Evolutionary conservation across 2,888 invertebrate species (phyloP), one percentile per base, ranked within the genome.

Genomic region (Cephonodes hylas): DNA sequence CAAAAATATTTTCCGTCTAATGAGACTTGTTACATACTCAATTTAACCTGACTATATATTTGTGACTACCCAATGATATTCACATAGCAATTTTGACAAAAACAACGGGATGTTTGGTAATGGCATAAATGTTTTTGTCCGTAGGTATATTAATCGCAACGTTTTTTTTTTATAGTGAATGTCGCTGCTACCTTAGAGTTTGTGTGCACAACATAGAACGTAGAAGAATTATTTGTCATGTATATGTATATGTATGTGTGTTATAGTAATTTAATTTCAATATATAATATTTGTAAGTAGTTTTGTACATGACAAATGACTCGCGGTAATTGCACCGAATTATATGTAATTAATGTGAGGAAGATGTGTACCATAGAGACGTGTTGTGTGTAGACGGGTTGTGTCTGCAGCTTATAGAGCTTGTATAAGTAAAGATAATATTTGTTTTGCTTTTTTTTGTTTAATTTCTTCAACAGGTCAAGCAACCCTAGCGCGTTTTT

Each of bases 381-480:
- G 71, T 80, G 75, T 81, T 79, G 81, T 82, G 80, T 76, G 65
- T 75, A 81, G 79, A 79, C 74, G 79, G 86, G 84, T 27, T 84
- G 85, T 83, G 84, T 84, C 84, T 78, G 83, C 81, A 75, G 80
- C 79, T 79, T 82, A 74, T 66, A 76, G 71, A 80, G 90, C 91
- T 90, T 90, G 86, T 86, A 81, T 73, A 83, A 78, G 79, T 81
- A 79, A 78, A 77, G 74, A 83, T 79, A 76, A 84, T 83, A 78
- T 84, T 83, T 85, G 81, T 83, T 81, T 86, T 89, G 86, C 85
- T 87, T 85, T 88, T 91, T 70, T 90, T 89, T 89, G 88, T 89
- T 89, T 89, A 88, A 93, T 94, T 94, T 95, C 92, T 95, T 93
- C 95, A 95, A 95, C 93, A 94, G 94, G 93, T 93, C 94, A 94